phyloP scores from a whole-genome alignment of 2,888 invertebrate genomes.

The Philereme vetulata region DNA sequence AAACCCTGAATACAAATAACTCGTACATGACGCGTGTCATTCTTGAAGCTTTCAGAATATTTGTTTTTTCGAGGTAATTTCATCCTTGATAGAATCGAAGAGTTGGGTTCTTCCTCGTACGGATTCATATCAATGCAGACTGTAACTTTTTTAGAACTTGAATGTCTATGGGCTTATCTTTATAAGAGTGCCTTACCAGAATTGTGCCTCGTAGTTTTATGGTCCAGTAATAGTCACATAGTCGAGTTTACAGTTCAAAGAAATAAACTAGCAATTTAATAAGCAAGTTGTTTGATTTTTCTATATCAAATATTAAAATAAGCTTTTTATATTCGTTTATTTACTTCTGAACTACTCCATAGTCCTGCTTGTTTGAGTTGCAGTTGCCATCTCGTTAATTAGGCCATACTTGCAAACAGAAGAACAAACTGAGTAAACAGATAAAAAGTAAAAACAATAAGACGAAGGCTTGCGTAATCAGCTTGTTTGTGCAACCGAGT shows the following conservation, averaged over 20 bases:
- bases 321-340: background rate
- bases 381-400: conserved; percentile 16
- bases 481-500: conserved; percentile 21
- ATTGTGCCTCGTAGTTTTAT: background rate
- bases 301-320: too few relatives aligned
- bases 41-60: conserved; percentile 46
- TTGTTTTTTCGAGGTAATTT: conserved; percentile 32
- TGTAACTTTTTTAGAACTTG: conserved; percentile 10
- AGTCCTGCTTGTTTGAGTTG: conserved; percentile 5
- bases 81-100: conserved; percentile 11
- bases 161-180: background rate
- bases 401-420: conserved; percentile 18
- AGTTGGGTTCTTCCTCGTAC: conserved; percentile 6
- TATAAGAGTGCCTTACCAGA: conserved; percentile 7
- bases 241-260: too few relatives aligned
- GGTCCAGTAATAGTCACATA: background rate
- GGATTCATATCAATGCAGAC: background rate
- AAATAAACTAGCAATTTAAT: too few relatives aligned
- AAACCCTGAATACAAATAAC: conserved; percentile 72
- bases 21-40: conserved; percentile 59
- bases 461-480: conserved; percentile 20
- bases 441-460: conserved; percentile 29
- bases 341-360: background rate
- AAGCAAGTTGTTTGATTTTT: too few relatives aligned
- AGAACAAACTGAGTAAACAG: conserved; percentile 22